Percentiles rank a stretch among this genome's conserved stretches.
Evolutionary conservation across 2,113 vertebrate genomes (phyloP).

Genomic region (Amblyopsis rosae): DNA sequence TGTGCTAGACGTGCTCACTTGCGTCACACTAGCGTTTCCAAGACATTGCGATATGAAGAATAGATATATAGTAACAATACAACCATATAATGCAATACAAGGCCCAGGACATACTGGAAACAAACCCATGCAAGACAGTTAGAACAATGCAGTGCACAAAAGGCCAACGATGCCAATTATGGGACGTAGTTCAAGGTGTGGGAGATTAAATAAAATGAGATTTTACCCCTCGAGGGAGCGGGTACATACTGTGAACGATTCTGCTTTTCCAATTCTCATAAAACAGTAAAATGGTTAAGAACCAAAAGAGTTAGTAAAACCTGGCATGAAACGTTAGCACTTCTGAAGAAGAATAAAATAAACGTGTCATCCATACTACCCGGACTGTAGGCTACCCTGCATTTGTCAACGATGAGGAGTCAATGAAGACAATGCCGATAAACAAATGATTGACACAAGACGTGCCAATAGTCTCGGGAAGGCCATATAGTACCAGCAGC

Average conservation of each 20-base stretch:
- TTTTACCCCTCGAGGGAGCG: conserved; percentile 19
- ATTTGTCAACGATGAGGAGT: conserved; percentile 6
- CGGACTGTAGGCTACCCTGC: conserved; percentile 8
- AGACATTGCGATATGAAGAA: conserved; percentile 54
- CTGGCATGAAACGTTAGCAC: conserved; percentile 35
- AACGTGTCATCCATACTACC: neutral
- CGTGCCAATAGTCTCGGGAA: conserved; percentile 13
- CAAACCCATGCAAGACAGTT: conserved; percentile 60
- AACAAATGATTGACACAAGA: conserved; percentile 14
- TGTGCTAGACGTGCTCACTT: conserved; percentile 59
- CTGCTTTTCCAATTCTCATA: neutral
- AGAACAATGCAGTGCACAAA: conserved; percentile 62
- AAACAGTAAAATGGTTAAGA: neutral
- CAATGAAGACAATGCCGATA: conserved; percentile 18
- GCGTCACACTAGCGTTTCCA: conserved; percentile 56
- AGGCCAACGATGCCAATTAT: conserved; percentile 47
- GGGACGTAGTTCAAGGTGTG: conserved; percentile 59
- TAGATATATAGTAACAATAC: conserved; percentile 56
- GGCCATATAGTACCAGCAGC: conserved; percentile 30
- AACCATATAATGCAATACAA: conserved; percentile 69
- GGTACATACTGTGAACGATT: conserved; percentile 1
- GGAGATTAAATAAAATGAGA: conserved; percentile 31
- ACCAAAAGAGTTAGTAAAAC: conserved; percentile 7
- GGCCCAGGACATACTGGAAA: conserved; percentile 59
- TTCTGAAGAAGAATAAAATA: conserved; percentile 32